A percentile compares a stretch with the other conserved stretches of the same genome.
phyloP scores from a whole-genome alignment of 2,797 vertebrate species.

The Intellagama lesueurii region DNA sequence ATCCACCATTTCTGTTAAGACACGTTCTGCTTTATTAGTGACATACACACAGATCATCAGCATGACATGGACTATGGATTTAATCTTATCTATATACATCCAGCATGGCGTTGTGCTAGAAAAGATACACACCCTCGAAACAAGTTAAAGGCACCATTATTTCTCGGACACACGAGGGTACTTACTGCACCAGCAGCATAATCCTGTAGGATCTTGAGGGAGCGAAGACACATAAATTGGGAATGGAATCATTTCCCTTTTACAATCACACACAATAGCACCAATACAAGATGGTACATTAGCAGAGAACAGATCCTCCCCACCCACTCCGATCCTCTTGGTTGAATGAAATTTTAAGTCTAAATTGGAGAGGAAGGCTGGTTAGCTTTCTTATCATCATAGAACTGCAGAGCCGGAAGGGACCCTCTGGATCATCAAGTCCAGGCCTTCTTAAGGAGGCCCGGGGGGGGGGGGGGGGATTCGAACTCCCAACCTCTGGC shows the following conservation, averaged over 20 bases:
- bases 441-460: too few relatives aligned
- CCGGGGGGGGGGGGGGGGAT: too few relatives aligned
- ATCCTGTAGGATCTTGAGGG: not conserved
- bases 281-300: not conserved
- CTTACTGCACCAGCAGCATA: not conserved
- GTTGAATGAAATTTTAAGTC: not conserved
- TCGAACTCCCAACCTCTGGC: too few relatives aligned
- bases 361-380: not conserved
- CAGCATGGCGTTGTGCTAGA: constrained; percentile 53
- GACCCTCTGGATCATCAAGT: too few relatives aligned
- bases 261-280: not conserved
- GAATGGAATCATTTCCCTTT: not conserved
- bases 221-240: not conserved
- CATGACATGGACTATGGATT: constrained; percentile 43
- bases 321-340: too few relatives aligned
- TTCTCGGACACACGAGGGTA: not conserved
- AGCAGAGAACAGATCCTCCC: not conserved
- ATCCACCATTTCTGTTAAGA: constrained; percentile 41
- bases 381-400: too few relatives aligned
- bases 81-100: constrained; percentile 55
- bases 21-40: constrained; percentile 69
- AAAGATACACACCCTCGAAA: not conserved
- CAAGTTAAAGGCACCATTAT: constrained; percentile 6
- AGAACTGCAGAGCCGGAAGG: too few relatives aligned
- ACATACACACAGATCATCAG: constrained; percentile 60